Conservation (phyloP, 2,113 vertebrate genomes). For the Phaetusa simplex region DNA sequence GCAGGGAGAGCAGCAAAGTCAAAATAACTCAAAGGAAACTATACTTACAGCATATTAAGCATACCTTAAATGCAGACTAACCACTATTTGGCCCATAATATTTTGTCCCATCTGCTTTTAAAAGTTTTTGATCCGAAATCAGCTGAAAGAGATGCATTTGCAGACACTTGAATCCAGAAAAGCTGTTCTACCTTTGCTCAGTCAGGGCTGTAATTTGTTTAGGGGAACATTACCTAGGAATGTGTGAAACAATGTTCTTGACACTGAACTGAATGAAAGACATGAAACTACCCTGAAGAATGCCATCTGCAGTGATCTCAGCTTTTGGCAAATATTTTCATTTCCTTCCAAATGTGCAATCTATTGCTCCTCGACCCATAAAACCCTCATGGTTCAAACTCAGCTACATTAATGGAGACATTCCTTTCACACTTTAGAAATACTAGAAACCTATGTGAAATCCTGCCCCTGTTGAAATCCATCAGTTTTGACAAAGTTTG, state of each 20-base stretch:
- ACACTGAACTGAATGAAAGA: neutral
- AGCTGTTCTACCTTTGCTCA: neutral
- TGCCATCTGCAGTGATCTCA: neutral
- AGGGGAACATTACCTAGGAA: neutral
- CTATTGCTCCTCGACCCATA: neutral
- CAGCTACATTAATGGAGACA: neutral
- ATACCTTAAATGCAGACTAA: neutral
- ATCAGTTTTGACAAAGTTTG: neutral
- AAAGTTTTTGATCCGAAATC: neutral
- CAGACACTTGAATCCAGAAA: neutral
- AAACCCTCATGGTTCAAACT: neutral
- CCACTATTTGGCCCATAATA: neutral
- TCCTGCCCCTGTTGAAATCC: neutral
- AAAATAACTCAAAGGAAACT: neutral
- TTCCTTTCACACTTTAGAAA: neutral
- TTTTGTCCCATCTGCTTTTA: neutral
- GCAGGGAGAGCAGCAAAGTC: neutral
- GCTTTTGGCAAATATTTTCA: neutral
- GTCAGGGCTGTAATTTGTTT: neutral
- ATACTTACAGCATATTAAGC: neutral
- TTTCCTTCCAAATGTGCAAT: neutral
- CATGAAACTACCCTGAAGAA: neutral
- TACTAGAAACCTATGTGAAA: neutral
- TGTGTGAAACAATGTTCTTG: neutral
- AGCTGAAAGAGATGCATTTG: neutral